Evolutionary conservation across 2,113 vertebrate genomes (phyloP).

Genomic region (Cryptomyrus ogoouensis): DNA sequence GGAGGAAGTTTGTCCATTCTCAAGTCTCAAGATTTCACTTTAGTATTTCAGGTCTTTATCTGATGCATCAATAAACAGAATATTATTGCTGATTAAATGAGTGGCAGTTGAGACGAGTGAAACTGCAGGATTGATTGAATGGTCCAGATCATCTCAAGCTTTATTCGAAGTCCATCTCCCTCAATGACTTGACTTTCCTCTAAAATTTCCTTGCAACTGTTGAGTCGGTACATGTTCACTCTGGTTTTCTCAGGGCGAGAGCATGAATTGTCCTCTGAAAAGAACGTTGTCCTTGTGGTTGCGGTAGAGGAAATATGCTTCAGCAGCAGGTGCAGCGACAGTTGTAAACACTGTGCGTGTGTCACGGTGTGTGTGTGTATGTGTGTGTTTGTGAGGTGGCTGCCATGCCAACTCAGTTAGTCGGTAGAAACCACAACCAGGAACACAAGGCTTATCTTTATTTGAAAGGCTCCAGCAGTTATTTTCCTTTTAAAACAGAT

Average conservation of each 20-base stretch:
- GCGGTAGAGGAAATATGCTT: slow-evolving; percentile 12
- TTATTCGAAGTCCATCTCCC: neutral
- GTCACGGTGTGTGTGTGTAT: neutral
- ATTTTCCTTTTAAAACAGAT: neutral
- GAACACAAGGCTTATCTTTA: neutral
- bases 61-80: neutral
- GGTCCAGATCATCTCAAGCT: neutral
- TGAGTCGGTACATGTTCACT: neutral
- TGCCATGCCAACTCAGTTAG: neutral
- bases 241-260: neutral
- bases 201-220: neutral
- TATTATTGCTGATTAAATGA: neutral
- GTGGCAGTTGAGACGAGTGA: neutral
- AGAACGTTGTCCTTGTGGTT: neutral
- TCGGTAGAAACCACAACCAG: neutral
- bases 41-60: neutral
- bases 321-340: slow-evolving; percentile 17
- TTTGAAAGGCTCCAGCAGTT: too few species aligned
- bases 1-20: neutral
- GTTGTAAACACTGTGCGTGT: slow-evolving; percentile 6
- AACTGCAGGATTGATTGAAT: neutral
- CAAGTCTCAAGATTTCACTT: neutral
- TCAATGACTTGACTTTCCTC: neutral
- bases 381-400: neutral
- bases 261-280: neutral